Evolutionary conservation across 2,888 invertebrate genomes (phyloP).

Genomic region (Acleris sparsana): DNA sequence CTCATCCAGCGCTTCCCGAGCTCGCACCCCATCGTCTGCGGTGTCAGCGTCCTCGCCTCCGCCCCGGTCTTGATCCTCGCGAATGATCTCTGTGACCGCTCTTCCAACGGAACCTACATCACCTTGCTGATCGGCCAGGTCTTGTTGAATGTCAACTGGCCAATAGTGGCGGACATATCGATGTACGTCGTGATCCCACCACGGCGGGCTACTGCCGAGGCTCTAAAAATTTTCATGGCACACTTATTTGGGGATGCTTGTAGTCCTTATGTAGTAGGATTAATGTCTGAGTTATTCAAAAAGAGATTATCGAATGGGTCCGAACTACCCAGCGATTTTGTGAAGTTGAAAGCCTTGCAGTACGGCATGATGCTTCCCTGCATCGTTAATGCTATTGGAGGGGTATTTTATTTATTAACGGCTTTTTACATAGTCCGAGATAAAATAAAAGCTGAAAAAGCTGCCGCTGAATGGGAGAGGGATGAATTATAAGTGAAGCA

Average conservation of each 20-base stretch:
- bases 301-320: conserved; percentile 48
- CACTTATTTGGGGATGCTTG: conserved; percentile 99
- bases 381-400: conserved; percentile 95
- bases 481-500: neutral
- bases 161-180: conserved; percentile 96
- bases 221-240: conserved; percentile 97
- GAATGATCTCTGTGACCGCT: conserved; percentile 85
- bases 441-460: conserved; percentile 87
- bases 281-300: conserved; percentile 88
- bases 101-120: conserved; percentile 85
- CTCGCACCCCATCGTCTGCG: conserved; percentile 93
- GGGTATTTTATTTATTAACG: conserved; percentile 95
- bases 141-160: conserved; percentile 96
- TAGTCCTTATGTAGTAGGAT: conserved; percentile 98
- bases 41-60: conserved; percentile 88
- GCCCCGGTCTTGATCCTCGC: conserved; percentile 90
- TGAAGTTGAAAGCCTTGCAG: conserved; percentile 89
- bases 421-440: conserved; percentile 92
- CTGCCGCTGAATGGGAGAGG: conserved; percentile 78
- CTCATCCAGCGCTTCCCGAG: conserved; percentile 83
- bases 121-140: conserved; percentile 89
- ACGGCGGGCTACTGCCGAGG: conserved; percentile 97
- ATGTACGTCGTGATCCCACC: conserved; percentile 99
- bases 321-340: conserved; percentile 57
- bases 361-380: conserved; percentile 96